Percentiles rank a stretch among this genome's conserved stretches.
phyloP scores from a whole-genome alignment of 1,140 invertebrate genomes.

The Eufriesea mexicana region DNA sequence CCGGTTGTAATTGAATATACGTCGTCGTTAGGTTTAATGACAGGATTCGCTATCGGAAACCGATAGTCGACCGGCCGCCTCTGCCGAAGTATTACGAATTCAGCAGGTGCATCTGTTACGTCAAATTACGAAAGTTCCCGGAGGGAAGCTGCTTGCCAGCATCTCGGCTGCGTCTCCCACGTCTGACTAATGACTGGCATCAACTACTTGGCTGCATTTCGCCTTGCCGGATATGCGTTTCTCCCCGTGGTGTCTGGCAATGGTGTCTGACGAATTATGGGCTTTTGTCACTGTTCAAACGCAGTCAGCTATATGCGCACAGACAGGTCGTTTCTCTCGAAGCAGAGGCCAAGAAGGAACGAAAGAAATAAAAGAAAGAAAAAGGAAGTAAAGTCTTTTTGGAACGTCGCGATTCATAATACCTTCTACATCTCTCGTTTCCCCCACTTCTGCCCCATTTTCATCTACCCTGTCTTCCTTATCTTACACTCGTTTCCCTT shows the following conservation, averaged over 20 bases:
- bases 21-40: slow-evolving; percentile 51
- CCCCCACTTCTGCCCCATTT: not conserved
- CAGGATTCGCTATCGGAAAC: slow-evolving; percentile 47
- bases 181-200: slow-evolving; percentile 63
- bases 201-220: slow-evolving; percentile 55
- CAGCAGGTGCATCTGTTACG: slow-evolving; percentile 44
- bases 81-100: slow-evolving; percentile 41
- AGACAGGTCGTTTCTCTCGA: not conserved
- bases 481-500: not conserved
- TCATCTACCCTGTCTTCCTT: not conserved
- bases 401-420: slow-evolving; percentile 47
- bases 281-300: slow-evolving; percentile 58
- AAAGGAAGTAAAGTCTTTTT: not conserved
- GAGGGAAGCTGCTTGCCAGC: not conserved
- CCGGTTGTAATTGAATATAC: slow-evolving; percentile 45
- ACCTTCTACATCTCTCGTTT: not conserved
- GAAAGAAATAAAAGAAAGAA: not conserved
- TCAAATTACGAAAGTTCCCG: slow-evolving; percentile 42
- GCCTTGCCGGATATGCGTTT: slow-evolving; percentile 22
- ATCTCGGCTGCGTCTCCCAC: not conserved
- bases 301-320: not conserved
- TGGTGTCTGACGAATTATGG: slow-evolving; percentile 59
- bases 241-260: not conserved
- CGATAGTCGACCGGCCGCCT: slow-evolving; percentile 16
- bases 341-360: not conserved